Evolutionary conservation across 2,113 vertebrate genomes (phyloP), one percentile per base, ranked within the genome.

Genomic region (Sinocyclocheilus maitianheensis): DNA sequence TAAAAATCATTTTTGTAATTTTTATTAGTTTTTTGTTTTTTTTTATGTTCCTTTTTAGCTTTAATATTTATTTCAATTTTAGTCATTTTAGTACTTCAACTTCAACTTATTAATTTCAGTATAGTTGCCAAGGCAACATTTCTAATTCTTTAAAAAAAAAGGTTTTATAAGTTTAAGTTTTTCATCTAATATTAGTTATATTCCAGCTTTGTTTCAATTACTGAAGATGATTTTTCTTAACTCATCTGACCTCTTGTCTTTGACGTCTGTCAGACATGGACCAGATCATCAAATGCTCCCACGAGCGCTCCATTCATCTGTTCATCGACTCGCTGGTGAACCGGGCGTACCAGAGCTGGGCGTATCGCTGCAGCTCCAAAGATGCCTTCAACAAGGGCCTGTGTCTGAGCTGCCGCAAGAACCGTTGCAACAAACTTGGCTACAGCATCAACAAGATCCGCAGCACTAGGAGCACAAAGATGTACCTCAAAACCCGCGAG

Each of bases 311-410:
- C 86, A 97, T 99, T 90, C 97, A 99, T 88, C 96, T 99, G 85
- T 99, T 98, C 92, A 99, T 99, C 24, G 98, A 99, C 94, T 99
- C 98, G 0, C 95, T 99, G 69, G 90, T 99, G 86, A 96, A 98
- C 81, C 93, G 92, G 34, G 93, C 97, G 85, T 96, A 96, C 77
- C 96, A 97, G 86, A 98, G 95, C 89, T 92, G 96, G 94, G 97
- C 96, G 0, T 99, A 96, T 88, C 97, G 97, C 88, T 99, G 98
- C 93, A 95, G 90, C 91, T 95, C 96, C 37, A 97, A 95, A 88
- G 96, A 98, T 20, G 91, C 97, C 75, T 99, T 99, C 88, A 96
- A 98, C 89, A 97, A 96, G 89, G 98, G 98, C 0, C 92, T 98
- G 78, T 99, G 98, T 76, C 94, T 99, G 84, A 99, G 96, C 90